Evolutionary conservation across 2,113 vertebrate genomes (phyloP), one percentile per base, ranked within the genome.

Genomic region (Ammodytes marinus): DNA sequence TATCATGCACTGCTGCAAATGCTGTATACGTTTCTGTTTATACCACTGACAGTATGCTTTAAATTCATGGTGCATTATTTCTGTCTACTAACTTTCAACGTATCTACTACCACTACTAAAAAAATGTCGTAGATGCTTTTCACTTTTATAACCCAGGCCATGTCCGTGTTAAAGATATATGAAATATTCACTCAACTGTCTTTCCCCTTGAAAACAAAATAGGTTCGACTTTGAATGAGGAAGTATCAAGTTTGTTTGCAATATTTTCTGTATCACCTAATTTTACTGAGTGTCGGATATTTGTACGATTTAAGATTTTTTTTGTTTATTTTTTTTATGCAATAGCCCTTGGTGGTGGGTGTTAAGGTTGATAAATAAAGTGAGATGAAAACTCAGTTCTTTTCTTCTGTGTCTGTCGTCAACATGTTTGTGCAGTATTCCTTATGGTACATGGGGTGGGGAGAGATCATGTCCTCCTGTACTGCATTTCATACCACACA

Each of bases 341-440:
- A 66, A 53, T 67, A 80, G 13, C 73, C 68, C 43, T 83, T 77
- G 83, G 86, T 91, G 86, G 77, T 80, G 66, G 80, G 74, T 63
- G 63, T 89, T 4, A 64, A 46, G 67, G 80, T 80, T 86, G 86
- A 72, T 83, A 79, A 91, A 91, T 89, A 90, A 90, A 93, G 68
- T 80, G n/a, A 86, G 53, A 75, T 71, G n/a, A 89, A 39, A 64
- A 80, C 54, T 73, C n/a, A 4, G 60, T 3, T 14, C 7, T 46
- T 27, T 54, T 63, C 17, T 5, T 0, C 4, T 47, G 40, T 81
- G 53, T 74, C 15, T 55, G 4, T 67, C 46, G 10, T 5, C 42
- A 12, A 27, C 50, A 0, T 4, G 17, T 17, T 4, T 39, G 45
- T 72, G 17, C 52, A 17, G 43, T 1, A 3, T 65, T 53, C 9